Conservation (phyloP, 2,113 vertebrate genomes). For the Bubo bubo region DNA sequence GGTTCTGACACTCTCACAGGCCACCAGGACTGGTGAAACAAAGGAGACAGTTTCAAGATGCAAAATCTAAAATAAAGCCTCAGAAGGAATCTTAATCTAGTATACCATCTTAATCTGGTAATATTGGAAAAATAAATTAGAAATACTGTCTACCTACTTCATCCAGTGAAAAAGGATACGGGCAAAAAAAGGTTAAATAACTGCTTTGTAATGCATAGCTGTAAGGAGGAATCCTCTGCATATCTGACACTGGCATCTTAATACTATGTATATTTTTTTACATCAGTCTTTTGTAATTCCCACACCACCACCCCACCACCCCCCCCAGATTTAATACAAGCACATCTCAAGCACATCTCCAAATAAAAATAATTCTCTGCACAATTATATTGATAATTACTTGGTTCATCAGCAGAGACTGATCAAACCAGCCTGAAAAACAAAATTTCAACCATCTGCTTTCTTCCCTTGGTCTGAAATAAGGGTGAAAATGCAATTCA, state of each 20-base stretch:
- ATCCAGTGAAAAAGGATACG: neutral
- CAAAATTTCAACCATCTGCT: neutral
- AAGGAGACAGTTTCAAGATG: neutral
- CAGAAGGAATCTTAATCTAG: neutral
- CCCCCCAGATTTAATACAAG: neutral
- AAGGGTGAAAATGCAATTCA: neutral
- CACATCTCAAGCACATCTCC: neutral
- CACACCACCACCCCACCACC: too few relatives aligned
- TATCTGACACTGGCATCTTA: neutral
- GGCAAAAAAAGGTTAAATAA: neutral
- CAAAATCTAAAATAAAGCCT: neutral
- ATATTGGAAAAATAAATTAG: neutral
- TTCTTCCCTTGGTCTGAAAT: neutral
- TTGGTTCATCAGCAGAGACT: neutral
- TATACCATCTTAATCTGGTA: neutral
- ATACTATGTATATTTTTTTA: neutral
- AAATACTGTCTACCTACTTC: neutral
- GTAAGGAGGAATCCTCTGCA: neutral
- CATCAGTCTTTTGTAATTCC: neutral
- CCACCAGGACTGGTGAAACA: neutral
- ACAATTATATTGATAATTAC: neutral
- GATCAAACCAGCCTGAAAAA: neutral
- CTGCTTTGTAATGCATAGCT: neutral
- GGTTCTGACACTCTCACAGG: neutral
- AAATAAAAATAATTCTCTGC: neutral